Percentiles rank a stretch among this genome's conserved stretches.
These are phyloP conservation scores for Andinoacara biseriatus DNA, from an alignment of 2,113 vertebrate genomes.

Conservation along the genomic window DNA sequence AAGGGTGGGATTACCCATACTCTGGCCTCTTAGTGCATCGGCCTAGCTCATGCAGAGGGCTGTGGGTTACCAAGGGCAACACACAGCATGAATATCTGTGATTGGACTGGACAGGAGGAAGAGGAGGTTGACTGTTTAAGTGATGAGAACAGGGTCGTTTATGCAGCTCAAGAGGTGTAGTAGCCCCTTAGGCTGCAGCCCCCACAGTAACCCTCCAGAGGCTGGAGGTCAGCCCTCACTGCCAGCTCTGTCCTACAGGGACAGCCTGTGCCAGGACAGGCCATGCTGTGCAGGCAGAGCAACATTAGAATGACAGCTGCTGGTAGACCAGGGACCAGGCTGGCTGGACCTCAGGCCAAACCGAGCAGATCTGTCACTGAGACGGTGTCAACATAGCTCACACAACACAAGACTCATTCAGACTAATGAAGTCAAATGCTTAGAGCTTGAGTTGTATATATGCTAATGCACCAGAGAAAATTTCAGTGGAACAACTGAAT, in stretches of 20 bases:
- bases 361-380: slow-evolving; percentile 55
- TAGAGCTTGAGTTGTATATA: slow-evolving; percentile 51
- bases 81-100: slow-evolving; percentile 55
- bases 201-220: slow-evolving; percentile 37
- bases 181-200: slow-evolving; percentile 24
- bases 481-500: slow-evolving; percentile 52
- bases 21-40: slow-evolving; percentile 48
- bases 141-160: slow-evolving; percentile 59
- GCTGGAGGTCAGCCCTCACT: slow-evolving; percentile 50
- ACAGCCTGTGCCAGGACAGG: slow-evolving; percentile 41
- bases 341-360: slow-evolving; percentile 52
- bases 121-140: slow-evolving; percentile 59
- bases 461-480: slow-evolving; percentile 52
- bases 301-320: slow-evolving; percentile 72
- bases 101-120: slow-evolving; percentile 64
- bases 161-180: slow-evolving; percentile 63
- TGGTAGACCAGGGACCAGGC: slow-evolving; percentile 57
- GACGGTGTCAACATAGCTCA: slow-evolving; percentile 53
- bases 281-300: slow-evolving; percentile 36
- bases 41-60: slow-evolving; percentile 46
- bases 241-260: slow-evolving; percentile 57
- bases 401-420: slow-evolving; percentile 49
- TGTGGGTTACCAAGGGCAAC: slow-evolving; percentile 64
- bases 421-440: slow-evolving; percentile 56
- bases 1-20: slow-evolving; percentile 65